Evolutionary conservation across 1,140 invertebrate genomes (phyloP), one percentile per base, ranked within the genome.

Genomic region (Drosophila nannoptera): DNA sequence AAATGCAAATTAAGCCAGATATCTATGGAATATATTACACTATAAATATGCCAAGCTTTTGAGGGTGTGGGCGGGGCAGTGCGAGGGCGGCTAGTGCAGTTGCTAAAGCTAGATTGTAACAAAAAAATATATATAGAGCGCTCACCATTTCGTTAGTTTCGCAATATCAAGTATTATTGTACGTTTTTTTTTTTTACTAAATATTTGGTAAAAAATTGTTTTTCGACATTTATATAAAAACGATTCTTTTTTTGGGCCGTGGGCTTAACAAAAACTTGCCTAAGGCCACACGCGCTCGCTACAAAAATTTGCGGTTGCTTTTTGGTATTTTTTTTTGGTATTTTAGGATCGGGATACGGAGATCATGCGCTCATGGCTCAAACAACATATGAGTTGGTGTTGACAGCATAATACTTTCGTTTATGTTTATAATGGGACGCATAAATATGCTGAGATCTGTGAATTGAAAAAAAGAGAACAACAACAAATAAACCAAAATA

Each of bases 321-420:
- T 59, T 22, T 22, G 22, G 22, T 22, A 22, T 22, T 22, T 22
- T 22, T 2, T 22, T 22, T 22, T 22, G 3, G 22, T 22, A 7
- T 35, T 56, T n/a, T 63, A 56, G 66, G 48, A 67, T 67, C 33
- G 56, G 53, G 61, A 32, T 32, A 50, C 22, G 22, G 22, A 22
- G 22, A 31, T 60, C 67, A 78, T 82, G 78, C 75, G 66, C 40
- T 77, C 22, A 22, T 62, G 68, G 60, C 58, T 86, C 74, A 86
- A 77, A 86, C 81, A 69, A 86, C 82, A 67, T 87, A 87, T 62
- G 87, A 83, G 74, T 88, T 87, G 54, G 77, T 82, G 70, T 88
- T 88, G 75, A 88, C 87, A 56, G 87, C 80, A 78, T 88, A 88
- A 78, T 88, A 88, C 80, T 88, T 88, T 88, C 84, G 87, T 71